Base-by-base conservation (phyloP, 2,113 vertebrate genomes). In the Aythya baeri region DNA sequence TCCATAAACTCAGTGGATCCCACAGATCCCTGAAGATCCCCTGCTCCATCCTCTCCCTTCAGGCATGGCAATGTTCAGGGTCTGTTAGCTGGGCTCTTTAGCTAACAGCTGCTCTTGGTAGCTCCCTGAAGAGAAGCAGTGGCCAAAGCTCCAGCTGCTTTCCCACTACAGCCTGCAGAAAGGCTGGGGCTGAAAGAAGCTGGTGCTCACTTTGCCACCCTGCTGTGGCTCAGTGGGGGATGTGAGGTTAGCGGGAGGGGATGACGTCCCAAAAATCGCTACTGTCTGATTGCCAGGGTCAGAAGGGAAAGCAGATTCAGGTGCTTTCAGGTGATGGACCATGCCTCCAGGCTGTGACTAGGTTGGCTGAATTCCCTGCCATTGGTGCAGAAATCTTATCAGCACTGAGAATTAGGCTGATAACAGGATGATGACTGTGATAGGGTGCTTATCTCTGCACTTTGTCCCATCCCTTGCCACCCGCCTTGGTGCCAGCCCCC, bases 401-500 rank as follows among this genome's bases (percentile, higher is more conserved):
- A 88, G 58, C 44, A 44, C 49, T 1, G 10, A 75, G 34, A 92
- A 83, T 68, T 50, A 72, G 68, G 29, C 36, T 58, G 83, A 75
- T 73, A 88, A 83, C 34, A 63, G 3, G 12, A 12, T 50, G 70
- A 25, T 89, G 70, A 65, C 46, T 62, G 23, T 9, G 17, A 83
- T 58, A 65, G 46, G 55, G 43, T 78, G 44, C 84, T 95, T 94
- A 86, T 73, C 82, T 78, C 68, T 88, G 90, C 82, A 93, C 92
- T 91, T 95, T 94, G 65, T 58, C 75, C 92, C 62, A 77, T 84
- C 88, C 22, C 41, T 89, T 36, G 7, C 1, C 6, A 54, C 55
- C 52, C 67, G 55, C 65, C 38, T 52, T 11, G 3, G 27, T 61
- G 38, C 57, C 86, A 90, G 72, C 63, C 26, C 68, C 66, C 52